Evolutionary conservation across 1,140 invertebrate genomes (phyloP), one percentile per base, ranked within the genome.

Genomic region (Eufriesea mexicana): DNA sequence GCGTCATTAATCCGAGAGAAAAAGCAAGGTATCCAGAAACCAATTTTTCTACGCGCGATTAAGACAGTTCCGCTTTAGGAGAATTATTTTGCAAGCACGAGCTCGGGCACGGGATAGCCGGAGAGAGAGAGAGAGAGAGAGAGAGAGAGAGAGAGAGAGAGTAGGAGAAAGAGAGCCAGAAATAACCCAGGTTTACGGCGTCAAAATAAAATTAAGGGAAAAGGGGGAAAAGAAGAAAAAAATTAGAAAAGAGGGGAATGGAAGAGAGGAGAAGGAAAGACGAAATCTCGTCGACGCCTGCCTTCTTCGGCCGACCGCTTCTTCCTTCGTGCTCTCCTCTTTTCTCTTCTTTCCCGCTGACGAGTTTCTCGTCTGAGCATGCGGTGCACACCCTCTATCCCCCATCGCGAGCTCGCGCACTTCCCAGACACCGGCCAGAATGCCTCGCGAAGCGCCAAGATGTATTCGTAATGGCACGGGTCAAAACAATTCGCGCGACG

Each of bases 241-340:
- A 71, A 18, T 66, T 0, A 62, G 16, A 49, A 25, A 28, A 18
- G 28, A 8, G 47, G 59, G 76, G 74, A 68, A 77, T 55, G 79
- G 51, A 70, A 67, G 64, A 75, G 74, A 66, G 70, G 47, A 79
- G 51, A 68, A 45, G 68, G 28, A 75, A 84, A 76, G 84, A 86
- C 85, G 82, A 87, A 87, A 87, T 87, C 81, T 80, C 85, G 81
- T 71, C 71, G 77, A 76, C 79, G 68, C 68, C 80, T 84, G 57
- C 42, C 70, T 59, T 68, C 61, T 73, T 57, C 35, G n/a, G 16
- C 35, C 42, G 49, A 54, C 64, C 67, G 35, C 75, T 77, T 35
- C 35, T 35, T 66, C 78, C 74, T 86, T 78, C 74, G 55, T 42
- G 47, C 1, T 78, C 54, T 62, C 66, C 64, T 83, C 74, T 78